Base-by-base conservation (phyloP, 1,140 invertebrate genomes). In the Drosophila tsacasi region DNA sequence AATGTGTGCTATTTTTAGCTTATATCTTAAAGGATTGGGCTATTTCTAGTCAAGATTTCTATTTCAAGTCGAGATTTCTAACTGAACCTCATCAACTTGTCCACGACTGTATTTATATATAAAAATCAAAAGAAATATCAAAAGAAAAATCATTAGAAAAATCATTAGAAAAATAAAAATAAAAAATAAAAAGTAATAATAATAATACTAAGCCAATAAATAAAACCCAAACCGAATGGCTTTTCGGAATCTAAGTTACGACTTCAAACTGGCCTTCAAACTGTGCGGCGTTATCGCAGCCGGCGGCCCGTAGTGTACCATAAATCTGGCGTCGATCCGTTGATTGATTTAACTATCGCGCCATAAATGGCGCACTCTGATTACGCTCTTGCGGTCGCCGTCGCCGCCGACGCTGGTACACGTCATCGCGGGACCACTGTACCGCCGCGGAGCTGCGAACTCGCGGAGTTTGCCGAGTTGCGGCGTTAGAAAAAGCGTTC, bases 271-370 rank as follows among this genome's bases (percentile, higher is more conserved):
- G 44, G 44, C 44, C 59, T 37, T 44, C 42, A 25, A 32, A 30
- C 23, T 12, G 15, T 49, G 54, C 3, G 35, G 35, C 13, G 15
- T 59, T 59, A 42, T 59, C 59, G 35, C 52, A 0, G 8, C 5
- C 21, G 9, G 32, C 21, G 25, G 5, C 13, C 32, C 5, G 10
- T 19, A 19, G 21, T 9, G 54, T 23, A 7, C 35, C 54, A 57
- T 57, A 57, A 57, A 57, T 57, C 58, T 63, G n/a, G 10, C 37
- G 25, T n/a, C 61, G 60, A 65, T 77, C 57, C 35, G 81, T 76
- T 81, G 79, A 81, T 76, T 76, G 72, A 81, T 76, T 81, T 72
- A 81, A 81, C 66, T 59, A 68, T 55, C 78, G 50, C 21, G 35
- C 54, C 54, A 57, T 25, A 57, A 57, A 57, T 57, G 54, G 54